Evolutionary conservation across 1,140 invertebrate genomes (phyloP).

Genomic region (Patella vulgata): DNA sequence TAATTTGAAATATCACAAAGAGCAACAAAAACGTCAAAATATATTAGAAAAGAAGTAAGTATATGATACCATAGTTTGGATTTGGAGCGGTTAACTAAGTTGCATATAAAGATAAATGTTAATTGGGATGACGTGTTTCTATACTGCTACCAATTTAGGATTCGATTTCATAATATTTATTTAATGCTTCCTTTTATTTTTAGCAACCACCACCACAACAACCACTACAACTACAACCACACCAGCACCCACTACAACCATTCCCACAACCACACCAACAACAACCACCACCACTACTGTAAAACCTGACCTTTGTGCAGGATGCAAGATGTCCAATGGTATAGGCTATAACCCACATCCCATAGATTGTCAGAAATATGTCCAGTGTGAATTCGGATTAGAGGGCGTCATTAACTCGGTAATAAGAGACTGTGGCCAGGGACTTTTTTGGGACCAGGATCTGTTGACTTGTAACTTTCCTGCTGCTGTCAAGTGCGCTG

Average conservation of each 20-base stretch:
- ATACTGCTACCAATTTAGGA: no score
- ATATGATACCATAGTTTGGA: no score
- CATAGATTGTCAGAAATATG: slow-evolving; percentile 45
- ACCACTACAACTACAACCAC: not conserved
- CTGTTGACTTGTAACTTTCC: slow-evolving; percentile 34
- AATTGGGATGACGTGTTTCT: no score
- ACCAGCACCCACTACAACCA: not conserved
- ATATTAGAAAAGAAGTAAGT: no score
- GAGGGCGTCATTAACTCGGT: slow-evolving; percentile 20
- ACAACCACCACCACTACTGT: slow-evolving; percentile 1
- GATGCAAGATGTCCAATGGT: slow-evolving; percentile 43
- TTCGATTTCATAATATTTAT: no score
- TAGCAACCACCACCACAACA: no score
- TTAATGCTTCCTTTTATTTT: no score
- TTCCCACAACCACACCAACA: not conserved
- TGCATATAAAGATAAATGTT: no score
- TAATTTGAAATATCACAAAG: no score
- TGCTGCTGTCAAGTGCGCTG: slow-evolving; percentile 21
- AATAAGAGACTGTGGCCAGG: slow-evolving; percentile 37
- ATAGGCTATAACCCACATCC: slow-evolving; percentile 41
- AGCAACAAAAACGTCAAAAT: no score
- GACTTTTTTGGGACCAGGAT: slow-evolving; percentile 40
- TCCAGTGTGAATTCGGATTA: slow-evolving; percentile 40
- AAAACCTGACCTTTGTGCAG: slow-evolving; percentile 21
- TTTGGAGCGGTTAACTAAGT: no score